These are phyloP conservation scores for Julus scanicus DNA, from an alignment of 2,888 invertebrate species.

Conservation along the genomic window DNA sequence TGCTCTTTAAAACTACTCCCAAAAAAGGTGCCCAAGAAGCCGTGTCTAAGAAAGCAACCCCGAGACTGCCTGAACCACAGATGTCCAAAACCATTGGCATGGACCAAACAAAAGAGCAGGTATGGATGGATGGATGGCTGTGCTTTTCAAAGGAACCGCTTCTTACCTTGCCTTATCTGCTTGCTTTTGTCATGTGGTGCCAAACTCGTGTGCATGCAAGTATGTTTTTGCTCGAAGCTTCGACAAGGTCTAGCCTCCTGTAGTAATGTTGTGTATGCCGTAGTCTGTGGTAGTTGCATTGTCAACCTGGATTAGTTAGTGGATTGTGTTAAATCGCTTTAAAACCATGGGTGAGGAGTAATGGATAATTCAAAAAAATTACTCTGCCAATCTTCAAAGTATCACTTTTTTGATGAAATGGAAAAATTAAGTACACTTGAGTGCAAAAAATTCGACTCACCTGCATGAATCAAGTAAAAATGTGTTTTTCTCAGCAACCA, in stretches of 20 bases:
- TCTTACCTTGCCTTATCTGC: constrained; percentile 23
- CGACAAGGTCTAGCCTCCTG: neutral
- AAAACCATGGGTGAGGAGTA: neutral
- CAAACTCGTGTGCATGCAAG: neutral
- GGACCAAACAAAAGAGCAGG: constrained; percentile 37
- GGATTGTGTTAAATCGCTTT: neutral
- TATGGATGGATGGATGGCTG: constrained; percentile 27
- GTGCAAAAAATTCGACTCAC: too few relatives aligned
- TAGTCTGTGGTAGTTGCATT: neutral
- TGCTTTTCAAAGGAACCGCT: neutral
- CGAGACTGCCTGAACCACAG: neutral
- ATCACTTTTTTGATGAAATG: too few relatives aligned
- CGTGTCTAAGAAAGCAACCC: constrained; percentile 1
- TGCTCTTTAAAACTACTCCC: constrained; percentile 24
- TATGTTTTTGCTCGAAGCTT: neutral
- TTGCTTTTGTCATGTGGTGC: constrained; percentile 10
- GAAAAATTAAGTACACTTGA: too few relatives aligned
- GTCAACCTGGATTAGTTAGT: neutral
- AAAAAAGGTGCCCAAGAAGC: constrained; percentile 28
- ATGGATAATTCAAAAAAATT: too few relatives aligned
- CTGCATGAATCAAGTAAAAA: too few relatives aligned
- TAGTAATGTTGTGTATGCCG: neutral
- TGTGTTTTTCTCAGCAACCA: too few relatives aligned
- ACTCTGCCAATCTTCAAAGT: too few relatives aligned
- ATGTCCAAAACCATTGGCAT: neutral